A percentile compares a stretch with the other conserved stretches of the same genome.
Conservation (phyloP, 2,797 vertebrate genomes). For the Propithecus perrieri region DNA sequence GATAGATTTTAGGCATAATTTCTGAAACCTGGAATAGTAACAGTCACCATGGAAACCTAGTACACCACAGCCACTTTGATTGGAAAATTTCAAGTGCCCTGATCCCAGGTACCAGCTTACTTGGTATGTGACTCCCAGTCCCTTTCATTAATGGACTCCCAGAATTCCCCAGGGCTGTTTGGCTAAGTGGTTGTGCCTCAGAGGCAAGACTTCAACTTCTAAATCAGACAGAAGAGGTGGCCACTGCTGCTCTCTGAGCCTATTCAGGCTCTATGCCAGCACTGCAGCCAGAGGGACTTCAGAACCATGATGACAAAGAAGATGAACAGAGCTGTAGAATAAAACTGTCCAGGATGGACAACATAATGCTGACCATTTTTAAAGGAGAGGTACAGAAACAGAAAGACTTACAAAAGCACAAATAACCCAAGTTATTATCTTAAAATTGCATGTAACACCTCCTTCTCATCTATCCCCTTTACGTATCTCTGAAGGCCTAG, state of each 20-base stretch:
- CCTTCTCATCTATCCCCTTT: background rate
- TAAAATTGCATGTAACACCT: background rate
- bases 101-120: background rate
- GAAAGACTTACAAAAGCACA: slow-evolving; percentile 48
- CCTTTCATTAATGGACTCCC: background rate
- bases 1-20: background rate
- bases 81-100: slow-evolving; percentile 35
- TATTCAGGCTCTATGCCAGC: slow-evolving; percentile 18
- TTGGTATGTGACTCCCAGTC: background rate
- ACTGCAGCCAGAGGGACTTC: slow-evolving; percentile 45
- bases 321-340: slow-evolving; percentile 47
- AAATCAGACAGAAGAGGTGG: background rate
- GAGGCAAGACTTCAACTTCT: slow-evolving; percentile 26
- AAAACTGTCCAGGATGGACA: slow-evolving; percentile 66
- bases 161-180: slow-evolving; percentile 26
- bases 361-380: slow-evolving; percentile 35
- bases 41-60: background rate
- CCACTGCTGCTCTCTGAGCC: background rate
- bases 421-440: slow-evolving; percentile 1
- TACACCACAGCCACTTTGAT: background rate
- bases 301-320: slow-evolving; percentile 47
- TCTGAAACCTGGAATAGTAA: slow-evolving; percentile 9
- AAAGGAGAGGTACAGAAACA: slow-evolving; percentile 66
- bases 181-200: slow-evolving; percentile 35
- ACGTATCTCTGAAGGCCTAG: slow-evolving; percentile 14